Conservation (phyloP, 1,140 invertebrate genomes). For the Drosophila pachea region DNA sequence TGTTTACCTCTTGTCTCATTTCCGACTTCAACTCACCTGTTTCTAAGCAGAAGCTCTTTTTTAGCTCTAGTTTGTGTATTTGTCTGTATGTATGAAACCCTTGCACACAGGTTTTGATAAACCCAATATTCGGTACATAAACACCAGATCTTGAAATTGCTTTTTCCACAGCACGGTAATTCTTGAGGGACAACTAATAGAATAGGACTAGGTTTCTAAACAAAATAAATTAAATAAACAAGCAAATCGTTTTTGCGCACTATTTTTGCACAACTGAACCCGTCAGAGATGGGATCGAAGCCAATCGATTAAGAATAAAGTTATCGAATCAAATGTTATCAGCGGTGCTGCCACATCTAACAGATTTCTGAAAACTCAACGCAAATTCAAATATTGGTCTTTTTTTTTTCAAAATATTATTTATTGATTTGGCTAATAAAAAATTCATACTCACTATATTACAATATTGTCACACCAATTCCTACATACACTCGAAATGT, state of each 20-base stretch:
- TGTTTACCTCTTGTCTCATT: not conserved
- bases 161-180: not conserved
- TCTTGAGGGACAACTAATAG: not conserved
- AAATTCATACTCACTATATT: conserved; percentile 53
- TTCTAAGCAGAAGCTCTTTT: not conserved
- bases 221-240: conserved; percentile 24
- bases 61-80: not conserved
- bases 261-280: conserved; percentile 39
- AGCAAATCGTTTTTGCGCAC: conserved; percentile 39
- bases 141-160: conserved; percentile 3
- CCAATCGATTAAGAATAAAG: not conserved
- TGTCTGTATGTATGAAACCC: not conserved
- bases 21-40: conserved; percentile 17
- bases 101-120: not conserved
- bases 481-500: conserved; percentile 17
- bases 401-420: conserved; percentile 15
- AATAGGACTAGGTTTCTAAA: conserved; percentile 12
- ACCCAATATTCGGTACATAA: conserved; percentile 1
- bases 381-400: conserved; percentile 1
- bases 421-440: conserved; percentile 64
- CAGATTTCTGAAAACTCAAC: not conserved
- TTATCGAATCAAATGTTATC: conserved; percentile 7
- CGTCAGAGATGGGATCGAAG: conserved; percentile 30
- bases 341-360: conserved; percentile 9
- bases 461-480: conserved; percentile 31